Evolutionary conservation across 2,113 vertebrate species (phyloP), one percentile per base, ranked within the genome.

Genomic region (Tragulus kanchil): DNA sequence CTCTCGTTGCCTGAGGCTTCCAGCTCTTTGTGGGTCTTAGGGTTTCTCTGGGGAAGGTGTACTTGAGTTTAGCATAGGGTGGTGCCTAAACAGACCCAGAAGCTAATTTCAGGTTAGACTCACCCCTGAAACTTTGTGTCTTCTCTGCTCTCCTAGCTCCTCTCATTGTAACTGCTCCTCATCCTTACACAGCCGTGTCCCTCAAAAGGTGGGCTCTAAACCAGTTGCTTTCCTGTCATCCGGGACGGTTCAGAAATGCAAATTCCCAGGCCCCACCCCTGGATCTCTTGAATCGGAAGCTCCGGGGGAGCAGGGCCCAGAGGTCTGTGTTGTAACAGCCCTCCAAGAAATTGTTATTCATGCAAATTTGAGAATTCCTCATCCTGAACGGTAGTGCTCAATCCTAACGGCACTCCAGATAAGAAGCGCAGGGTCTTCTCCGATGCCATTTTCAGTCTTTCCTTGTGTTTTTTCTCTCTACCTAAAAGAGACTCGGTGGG

Each of bases 161-260:
- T 69, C 48, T 85, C 28, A 25, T 59, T 52, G 56, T 69, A 50
- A 31, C 61, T 71, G 64, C 52, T 90, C 14, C n/a, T 90, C 64
- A 21, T 85, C 81, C 81, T 77, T 59, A 85, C n/a, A 58, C 58
- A 36, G 7, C 10, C 4, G 1, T 31, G 64, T 28, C 25, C 84
- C 62, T 95, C 73, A n/a, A 31, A n/a, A 19, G 50, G 36, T 50
- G 48, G 9, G 42, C 90, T 77, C 59, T 75, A 50, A 23, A 25
- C 5, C 21, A 54, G 42, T 28, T 52, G 77, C 54, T 95, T 85
- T 77, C 65, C 17, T 54, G 14, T 77, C 77, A 67, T 21, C 52
- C 23, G 84, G 81, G 73, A 93, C 8, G 28, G n/a, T 54, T 12
- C 78, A 64, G 64, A 94, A 77, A 95, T 58, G 67, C 69, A 85